These are phyloP conservation scores for Gnathochromis pfefferi DNA, from an alignment of 2,113 vertebrate species.

Conservation along the genomic window DNA sequence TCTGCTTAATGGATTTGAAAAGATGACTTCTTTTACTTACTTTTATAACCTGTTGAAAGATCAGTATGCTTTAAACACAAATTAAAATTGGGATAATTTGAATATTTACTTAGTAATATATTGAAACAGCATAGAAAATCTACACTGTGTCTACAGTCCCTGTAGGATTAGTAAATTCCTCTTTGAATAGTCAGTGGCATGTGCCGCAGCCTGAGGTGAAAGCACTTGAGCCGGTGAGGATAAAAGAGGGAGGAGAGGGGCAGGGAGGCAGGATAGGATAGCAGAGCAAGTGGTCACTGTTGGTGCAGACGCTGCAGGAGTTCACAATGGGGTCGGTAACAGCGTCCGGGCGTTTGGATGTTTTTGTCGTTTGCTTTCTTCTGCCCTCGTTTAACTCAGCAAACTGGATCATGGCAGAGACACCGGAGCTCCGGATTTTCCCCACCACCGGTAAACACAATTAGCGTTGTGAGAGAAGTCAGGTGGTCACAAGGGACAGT, in stretches of 20 bases:
- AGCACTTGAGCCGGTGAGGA: background rate
- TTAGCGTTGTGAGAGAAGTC: background rate
- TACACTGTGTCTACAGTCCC: background rate
- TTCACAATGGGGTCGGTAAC: conserved; percentile 29
- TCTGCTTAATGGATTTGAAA: background rate
- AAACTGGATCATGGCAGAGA: background rate
- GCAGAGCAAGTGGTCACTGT: background rate
- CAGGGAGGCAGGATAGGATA: background rate
- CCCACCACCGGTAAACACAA: conserved; percentile 39
- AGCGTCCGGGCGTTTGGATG: background rate
- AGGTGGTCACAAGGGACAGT: background rate
- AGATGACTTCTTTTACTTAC: background rate
- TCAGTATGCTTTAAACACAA: background rate
- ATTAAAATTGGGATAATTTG: background rate
- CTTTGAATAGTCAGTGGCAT: background rate
- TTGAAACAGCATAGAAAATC: background rate
- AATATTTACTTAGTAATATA: background rate
- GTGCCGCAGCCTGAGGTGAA: background rate
- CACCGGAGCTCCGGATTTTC: background rate
- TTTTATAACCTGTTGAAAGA: background rate
- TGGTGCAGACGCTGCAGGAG: background rate
- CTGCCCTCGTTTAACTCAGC: background rate
- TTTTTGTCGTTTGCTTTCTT: conserved; percentile 13
- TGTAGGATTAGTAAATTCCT: background rate
- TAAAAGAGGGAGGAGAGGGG: background rate